Evolutionary conservation across 2,888 invertebrate genomes (phyloP), one percentile per base, ranked within the genome.

Genomic region (Dasysyrphus tricinctus): DNA sequence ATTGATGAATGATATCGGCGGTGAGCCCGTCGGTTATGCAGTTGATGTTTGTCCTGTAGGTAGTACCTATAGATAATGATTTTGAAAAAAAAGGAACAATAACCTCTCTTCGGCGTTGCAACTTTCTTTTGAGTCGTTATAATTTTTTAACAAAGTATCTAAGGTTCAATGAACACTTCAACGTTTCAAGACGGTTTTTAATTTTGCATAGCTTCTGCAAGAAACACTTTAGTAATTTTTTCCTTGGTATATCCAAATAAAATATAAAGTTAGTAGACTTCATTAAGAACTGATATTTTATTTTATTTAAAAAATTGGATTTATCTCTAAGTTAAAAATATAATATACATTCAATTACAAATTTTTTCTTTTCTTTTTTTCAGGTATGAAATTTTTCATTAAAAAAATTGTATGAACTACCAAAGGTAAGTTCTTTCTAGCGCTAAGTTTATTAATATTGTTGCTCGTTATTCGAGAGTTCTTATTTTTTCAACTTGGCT

Each of bases 1-100:
- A 87, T 73, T 83, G 86, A 87, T 83, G 67, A 82, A 86, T 79
- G 78, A 59, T 61, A 61, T 44, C 63, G 65, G 16, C 14, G 63
- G 57, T 7, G 4, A 12, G 12, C 11, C 54, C 51, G 34, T 49
- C 29, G 47, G n/a, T 12, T 56, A 56, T 70, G 56, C 24, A n/a
- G 56, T 56, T 32, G 70, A 24, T 70, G 42, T 42, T 24, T 59
- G 24, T 12, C 54, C 54, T 29, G 11, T 49, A 3, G 16, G n/a
- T 51, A 24, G 37, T n/a, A n/a, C n/a, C n/a, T n/a, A 24, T 24
- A 29, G 67, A 19, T n/a, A n/a, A n/a, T n/a, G n/a, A n/a, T n/a
- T n/a, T n/a, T n/a, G n/a, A n/a, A 29, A 29, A 29, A 37, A 37
- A 34, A 54, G 14, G 16, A 56, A 5, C 8, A 32, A 34, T 16